Percentiles rank a stretch among this genome's conserved stretches.
phyloP scores from a whole-genome alignment of 2,888 invertebrate species.

The Acrobasis suavella region DNA sequence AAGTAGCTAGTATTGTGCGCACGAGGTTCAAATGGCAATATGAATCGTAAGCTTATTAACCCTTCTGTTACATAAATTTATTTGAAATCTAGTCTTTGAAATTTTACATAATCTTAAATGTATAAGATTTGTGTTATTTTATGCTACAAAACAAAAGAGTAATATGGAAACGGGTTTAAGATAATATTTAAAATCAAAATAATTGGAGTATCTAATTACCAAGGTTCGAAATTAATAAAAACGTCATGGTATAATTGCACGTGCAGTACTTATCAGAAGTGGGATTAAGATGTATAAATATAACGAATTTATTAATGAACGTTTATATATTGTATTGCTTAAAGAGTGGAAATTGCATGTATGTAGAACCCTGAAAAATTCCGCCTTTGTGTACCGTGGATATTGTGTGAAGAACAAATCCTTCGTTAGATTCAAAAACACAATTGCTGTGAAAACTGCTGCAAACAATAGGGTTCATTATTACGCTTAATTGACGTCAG shows the following conservation, averaged over 20 bases:
- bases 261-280: constrained; percentile 1
- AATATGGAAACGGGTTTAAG: neutral
- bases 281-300: neutral
- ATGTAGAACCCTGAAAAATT: neutral
- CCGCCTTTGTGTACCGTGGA: constrained; percentile 25
- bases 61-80: neutral
- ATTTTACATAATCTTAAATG: neutral
- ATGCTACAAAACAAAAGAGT: neutral
- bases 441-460: constrained; percentile 35
- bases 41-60: neutral
- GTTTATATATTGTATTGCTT: neutral
- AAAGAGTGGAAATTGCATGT: neutral
- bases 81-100: neutral
- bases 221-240: neutral
- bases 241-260: neutral
- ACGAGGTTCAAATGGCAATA: neutral
- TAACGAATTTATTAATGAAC: neutral
- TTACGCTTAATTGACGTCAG: constrained; percentile 35
- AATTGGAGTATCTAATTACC: neutral
- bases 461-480: constrained; percentile 40
- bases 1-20: neutral
- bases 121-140: neutral
- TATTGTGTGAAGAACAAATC: constrained; percentile 32
- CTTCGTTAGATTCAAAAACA: constrained; percentile 38
- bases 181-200: neutral